phyloP scores from a whole-genome alignment of 2,888 invertebrate genomes.

The Pristionchus arcanus region DNA sequence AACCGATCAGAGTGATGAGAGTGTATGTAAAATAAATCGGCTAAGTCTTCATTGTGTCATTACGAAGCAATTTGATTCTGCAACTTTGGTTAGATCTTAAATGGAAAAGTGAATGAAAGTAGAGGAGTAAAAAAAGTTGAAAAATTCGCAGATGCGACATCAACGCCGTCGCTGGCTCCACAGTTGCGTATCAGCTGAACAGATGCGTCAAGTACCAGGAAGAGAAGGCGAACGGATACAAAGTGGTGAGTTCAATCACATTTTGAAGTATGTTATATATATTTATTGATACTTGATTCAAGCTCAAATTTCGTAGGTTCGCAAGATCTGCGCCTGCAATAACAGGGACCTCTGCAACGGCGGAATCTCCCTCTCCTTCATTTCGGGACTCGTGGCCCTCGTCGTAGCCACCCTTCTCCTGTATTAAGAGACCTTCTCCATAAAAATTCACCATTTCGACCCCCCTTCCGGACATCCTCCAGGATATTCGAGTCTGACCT shows the following conservation, averaged over 20 bases:
- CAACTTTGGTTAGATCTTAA: no score
- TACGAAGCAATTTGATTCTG: no score
- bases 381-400: not conserved
- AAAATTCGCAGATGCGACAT: constrained; percentile 13
- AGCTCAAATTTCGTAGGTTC: not conserved
- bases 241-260: no score
- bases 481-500: no score
- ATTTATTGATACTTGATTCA: not conserved
- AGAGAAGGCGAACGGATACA: not conserved
- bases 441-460: no score
- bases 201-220: constrained; percentile 17
- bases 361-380: not conserved
- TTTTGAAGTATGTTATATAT: no score
- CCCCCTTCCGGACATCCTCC: no score
- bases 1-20: no score
- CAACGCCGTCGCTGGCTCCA: constrained; percentile 1
- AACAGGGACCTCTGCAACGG: constrained; percentile 18
- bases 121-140: no score
- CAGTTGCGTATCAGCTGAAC: not conserved
- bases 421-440: not conserved
- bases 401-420: not conserved
- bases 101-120: no score
- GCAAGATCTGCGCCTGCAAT: constrained; percentile 32
- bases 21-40: no score
- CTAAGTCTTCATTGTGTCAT: no score